Evolutionary conservation across 2,888 invertebrate genomes (phyloP).

Genomic region (Trimorus sp.): DNA sequence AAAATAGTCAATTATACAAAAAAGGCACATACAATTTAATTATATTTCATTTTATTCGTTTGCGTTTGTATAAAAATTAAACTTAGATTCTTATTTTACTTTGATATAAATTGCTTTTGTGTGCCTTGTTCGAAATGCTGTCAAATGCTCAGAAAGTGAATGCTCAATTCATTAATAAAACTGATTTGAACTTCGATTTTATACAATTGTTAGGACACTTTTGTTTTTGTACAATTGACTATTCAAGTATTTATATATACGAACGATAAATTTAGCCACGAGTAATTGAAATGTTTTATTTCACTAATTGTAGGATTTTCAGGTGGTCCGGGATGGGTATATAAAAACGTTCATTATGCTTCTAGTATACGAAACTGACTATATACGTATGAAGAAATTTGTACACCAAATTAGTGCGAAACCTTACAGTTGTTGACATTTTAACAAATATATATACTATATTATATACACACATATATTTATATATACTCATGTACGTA

Average conservation of each 20-base stretch:
- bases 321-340: conserved; percentile 77
- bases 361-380: conserved; percentile 45
- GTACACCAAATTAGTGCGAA: conserved; percentile 37
- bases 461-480: conserved; percentile 43
- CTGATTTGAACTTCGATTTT: conserved; percentile 6
- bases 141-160: conserved; percentile 48
- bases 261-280: conserved; percentile 37
- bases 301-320: conserved; percentile 19
- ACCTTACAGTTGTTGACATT: conserved; percentile 67
- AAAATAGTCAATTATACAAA: conserved; percentile 62
- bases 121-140: conserved; percentile 40
- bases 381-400: conserved; percentile 33
- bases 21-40: conserved; percentile 43
- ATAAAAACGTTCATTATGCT: conserved; percentile 57
- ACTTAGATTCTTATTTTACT: not conserved
- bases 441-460: conserved; percentile 49
- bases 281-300: conserved; percentile 13
- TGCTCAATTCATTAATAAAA: conserved; percentile 46
- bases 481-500: conserved; percentile 50
- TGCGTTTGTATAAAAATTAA: not conserved
- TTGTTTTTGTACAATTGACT: conserved; percentile 61
- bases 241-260: conserved; percentile 32
- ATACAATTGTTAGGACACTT: conserved; percentile 3
- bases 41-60: no score
- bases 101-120: conserved; percentile 21